Conservation (phyloP, 1,140 invertebrate species). For the Thaumatotibia leucotreta region DNA sequence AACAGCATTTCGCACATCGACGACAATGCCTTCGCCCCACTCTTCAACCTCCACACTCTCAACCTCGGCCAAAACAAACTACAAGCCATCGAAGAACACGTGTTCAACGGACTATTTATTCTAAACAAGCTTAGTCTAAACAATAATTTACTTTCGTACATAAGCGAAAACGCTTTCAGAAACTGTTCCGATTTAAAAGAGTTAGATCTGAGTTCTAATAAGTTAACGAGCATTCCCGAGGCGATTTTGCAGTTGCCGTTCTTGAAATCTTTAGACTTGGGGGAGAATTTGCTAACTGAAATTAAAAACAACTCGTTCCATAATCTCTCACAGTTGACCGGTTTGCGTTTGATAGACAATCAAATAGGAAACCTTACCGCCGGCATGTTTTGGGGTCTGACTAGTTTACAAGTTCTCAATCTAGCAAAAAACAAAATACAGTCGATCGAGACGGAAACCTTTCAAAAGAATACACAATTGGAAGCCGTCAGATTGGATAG, state of each 20-base stretch:
- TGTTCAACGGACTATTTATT: conserved; percentile 89
- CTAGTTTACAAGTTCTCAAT: conserved; percentile 87
- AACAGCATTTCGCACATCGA: conserved; percentile 87
- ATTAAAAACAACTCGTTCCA: conserved; percentile 85
- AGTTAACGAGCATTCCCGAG: conserved; percentile 83
- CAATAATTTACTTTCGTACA: conserved; percentile 84
- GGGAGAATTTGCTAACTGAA: conserved; percentile 87
- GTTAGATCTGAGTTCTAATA: conserved; percentile 89
- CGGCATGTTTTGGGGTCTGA: conserved; percentile 83
- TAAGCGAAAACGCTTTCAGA: conserved; percentile 87
- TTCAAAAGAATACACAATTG: conserved; percentile 84
- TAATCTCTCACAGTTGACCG: conserved; percentile 86
- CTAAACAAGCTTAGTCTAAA: conserved; percentile 88
- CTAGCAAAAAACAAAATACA: conserved; percentile 89
- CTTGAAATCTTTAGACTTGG: conserved; percentile 87
- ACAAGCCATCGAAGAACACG: conserved; percentile 83
- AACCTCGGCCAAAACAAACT: conserved; percentile 87
- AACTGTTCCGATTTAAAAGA: conserved; percentile 89
- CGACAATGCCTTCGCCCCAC: conserved; percentile 86
- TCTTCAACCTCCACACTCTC: conserved; percentile 89
- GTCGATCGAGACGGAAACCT: conserved; percentile 84
- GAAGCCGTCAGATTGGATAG: conserved; percentile 88
- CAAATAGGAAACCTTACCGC: conserved; percentile 86
- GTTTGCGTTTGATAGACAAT: conserved; percentile 88
- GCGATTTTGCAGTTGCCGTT: conserved; percentile 86